Percentiles rank a stretch among this genome's conserved stretches.
phyloP scores from a whole-genome alignment of 2,797 vertebrate species.

The Columba guinea region DNA sequence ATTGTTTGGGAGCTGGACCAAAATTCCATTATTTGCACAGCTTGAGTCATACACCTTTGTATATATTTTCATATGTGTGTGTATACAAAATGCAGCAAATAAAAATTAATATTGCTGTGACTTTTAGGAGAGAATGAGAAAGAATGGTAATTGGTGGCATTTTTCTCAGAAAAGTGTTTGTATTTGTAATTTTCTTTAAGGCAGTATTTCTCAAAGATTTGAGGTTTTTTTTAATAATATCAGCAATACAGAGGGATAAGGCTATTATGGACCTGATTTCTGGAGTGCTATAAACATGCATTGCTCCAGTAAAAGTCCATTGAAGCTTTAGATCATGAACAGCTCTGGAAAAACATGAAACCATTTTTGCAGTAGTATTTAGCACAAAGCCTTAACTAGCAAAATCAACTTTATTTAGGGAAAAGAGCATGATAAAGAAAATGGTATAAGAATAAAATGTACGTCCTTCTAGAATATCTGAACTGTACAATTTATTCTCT shows the following conservation, averaged over 20 bases:
- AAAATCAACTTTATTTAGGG: neutral
- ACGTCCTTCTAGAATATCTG: neutral
- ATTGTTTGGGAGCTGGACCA: neutral
- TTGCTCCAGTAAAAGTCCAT: neutral
- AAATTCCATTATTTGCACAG: constrained; percentile 45
- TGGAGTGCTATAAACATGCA: neutral
- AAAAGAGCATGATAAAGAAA: neutral
- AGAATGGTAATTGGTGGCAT: neutral
- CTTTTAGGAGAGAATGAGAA: constrained; percentile 12
- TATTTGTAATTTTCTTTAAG: neutral
- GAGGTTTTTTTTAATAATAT: neutral
- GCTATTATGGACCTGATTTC: neutral
- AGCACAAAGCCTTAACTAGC: neutral
- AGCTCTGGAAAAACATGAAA: neutral
- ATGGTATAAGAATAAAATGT: neutral
- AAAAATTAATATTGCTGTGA: constrained; percentile 22
- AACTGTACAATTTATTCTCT: neutral
- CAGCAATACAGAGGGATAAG: neutral
- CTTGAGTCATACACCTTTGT: neutral
- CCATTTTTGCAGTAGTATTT: neutral
- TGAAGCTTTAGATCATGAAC: neutral
- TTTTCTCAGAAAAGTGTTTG: neutral
- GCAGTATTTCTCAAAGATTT: neutral
- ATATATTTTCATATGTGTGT: neutral
- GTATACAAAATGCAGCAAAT: constrained; percentile 34